Base-by-base conservation (phyloP, 2,888 invertebrate genomes). In the Drosophila mercatorum region DNA sequence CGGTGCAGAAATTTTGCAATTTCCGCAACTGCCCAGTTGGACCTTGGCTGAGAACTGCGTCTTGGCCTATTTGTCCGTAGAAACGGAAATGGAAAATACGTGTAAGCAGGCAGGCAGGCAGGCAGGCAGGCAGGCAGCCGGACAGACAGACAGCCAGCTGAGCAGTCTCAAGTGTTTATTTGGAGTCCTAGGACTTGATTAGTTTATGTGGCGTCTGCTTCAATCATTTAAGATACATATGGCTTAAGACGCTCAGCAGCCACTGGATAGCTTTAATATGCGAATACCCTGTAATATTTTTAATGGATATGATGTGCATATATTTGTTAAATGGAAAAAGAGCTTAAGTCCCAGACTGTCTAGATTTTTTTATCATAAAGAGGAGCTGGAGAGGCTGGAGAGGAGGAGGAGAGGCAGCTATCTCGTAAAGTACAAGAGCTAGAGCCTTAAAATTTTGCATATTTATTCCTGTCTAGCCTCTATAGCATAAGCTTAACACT, bases 1-100 rank as follows among this genome's bases (percentile, higher is more conserved):
- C 89, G 89, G 80, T 83, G 89, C 78, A 87, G 81, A 87, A 87
- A 88, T 84, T 87, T 88, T 84, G 86, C 83, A 87, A 87, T 87
- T 88, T 87, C 86, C 86, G 87, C 76, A 78, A 75, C 68, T 59
- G 72, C 44, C 55, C 40, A 40, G 58, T 43, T 14, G 66, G 46
- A 47, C 60, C 51, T 51, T 55, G 61, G 8, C 53, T 41, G 36
- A 53, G 36, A 41, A 66, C 67, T 79, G 41, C 71, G 81, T 71
- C 63, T 81, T 74, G 62, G 58, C 22, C 53, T 46, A 51, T 47
- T 60, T 57, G 64, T 49, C 57, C 49, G 26, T 44, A 56, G 61
- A 57, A 49, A 51, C 88, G 88, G 85, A 85, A 85, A 85, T 85
- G 80, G 85, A 80, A 86, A 88, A 83, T 83, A 34, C 73, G 71